Base-by-base conservation (phyloP, 2,888 invertebrate genomes). In the Microctonus brassicae region DNA sequence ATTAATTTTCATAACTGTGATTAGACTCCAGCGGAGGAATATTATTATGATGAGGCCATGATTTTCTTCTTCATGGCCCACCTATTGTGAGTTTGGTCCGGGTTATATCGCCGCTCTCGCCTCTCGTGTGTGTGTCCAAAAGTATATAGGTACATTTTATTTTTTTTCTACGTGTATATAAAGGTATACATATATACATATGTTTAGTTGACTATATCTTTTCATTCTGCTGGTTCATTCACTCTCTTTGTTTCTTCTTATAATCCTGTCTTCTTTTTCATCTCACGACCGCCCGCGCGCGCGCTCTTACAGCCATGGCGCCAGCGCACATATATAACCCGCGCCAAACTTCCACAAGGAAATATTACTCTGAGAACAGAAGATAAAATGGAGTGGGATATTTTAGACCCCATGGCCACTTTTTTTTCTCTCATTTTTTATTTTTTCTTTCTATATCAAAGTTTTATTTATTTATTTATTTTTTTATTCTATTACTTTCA, bases 1-100 rank as follows among this genome's bases (percentile, higher is more conserved):
- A 85, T 84, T 84, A 84, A 85, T 85, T 85, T 82, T 79, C 81
- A 82, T 83, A 85, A 82, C 78, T 76, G 77, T 79, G 76, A 80
- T 84, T 83, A 83, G 81, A 79, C 79, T 78, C 79, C 79, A 65
- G 61, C 77, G 78, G 78, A 78, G 78, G 81, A 79, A 84, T 84
- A 83, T 81, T 80, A 82, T 84, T 82, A 84, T 77, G 76, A 76
- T 75, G 72, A 34, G 63, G 63, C 77, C 77, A 79, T 76, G 77
- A 80, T 77, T 72, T 77, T 77, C 78, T 75, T 77, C 57, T 66
- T 71, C 70, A 70, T 74, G 76, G 79, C 76, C 82, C 82, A 83
- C 80, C 80, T 82, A 83, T 79, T 76, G 76, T 74, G 72, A 76
- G 64, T 70, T 64, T 65, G 39, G 39, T 39, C 53, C 34, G 29